Base-by-base conservation (phyloP, 1,140 invertebrate genomes). In the Drosophila micromelanica region DNA sequence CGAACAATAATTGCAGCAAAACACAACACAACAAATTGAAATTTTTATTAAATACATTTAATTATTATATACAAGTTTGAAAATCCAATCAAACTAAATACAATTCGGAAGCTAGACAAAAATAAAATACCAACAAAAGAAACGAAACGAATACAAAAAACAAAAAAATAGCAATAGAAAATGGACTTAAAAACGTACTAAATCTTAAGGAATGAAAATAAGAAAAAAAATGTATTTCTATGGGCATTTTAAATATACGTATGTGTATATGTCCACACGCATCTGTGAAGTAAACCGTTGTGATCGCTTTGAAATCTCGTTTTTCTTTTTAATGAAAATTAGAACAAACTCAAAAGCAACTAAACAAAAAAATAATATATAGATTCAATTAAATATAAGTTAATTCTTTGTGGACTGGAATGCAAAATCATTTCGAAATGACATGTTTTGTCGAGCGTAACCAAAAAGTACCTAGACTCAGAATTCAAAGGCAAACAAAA, bases 261-360 rank as follows among this genome's bases (percentile, higher is more conserved):
- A 86, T 75, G 74, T 75, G 74, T 27, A 86, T 72, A 74, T 86
- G 76, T 81, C 81, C 81, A 80, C 65, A 87, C 75, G 71, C 75
- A 65, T 87, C 84, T 87, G 85, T 87, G 84, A 87, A 89, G 54
- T 76, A 87, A 87, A 87, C 84, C 79, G 84, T 87, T 87, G 82
- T 87, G 82, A 87, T 87, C 82, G 84, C 79, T 80, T 87, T 90
- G 72, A 78, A 84, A 67, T 27, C 27, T 27, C 20, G 20, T 69
- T 43, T 87, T 89, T 78, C 71, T 74, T 89, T 64, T 61, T 77
- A 51, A 71, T 37, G 32, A 32, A 59, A 73, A 77, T 73, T 55
- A 60, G 54, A 59, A 30, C 40, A 52, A 61, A 76, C 48, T 65
- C 35, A 64, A 70, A 38, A 62, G 52, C 45, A 62, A 75, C 38